Conservation (phyloP, 2,113 vertebrate species). For the Oreochromis tanganicae region DNA sequence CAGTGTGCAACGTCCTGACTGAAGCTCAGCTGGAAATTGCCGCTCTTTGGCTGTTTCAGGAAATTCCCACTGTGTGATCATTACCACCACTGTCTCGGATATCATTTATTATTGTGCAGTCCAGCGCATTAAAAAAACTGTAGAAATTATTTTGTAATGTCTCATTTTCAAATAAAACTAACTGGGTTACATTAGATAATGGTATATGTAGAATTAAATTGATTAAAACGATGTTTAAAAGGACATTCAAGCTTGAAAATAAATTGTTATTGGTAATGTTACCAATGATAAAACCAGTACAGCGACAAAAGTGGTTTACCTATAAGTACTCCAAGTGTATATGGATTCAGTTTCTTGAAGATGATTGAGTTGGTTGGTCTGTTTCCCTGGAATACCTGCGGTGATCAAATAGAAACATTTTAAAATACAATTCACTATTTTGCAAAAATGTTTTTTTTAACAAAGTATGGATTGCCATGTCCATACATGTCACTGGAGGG, state of each 20-base stretch:
- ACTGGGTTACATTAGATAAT: background rate
- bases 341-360: constrained; percentile 91
- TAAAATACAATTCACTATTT: background rate
- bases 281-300: background rate
- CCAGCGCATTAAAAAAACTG: background rate
- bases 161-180: background rate
- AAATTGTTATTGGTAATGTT: background rate
- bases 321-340: constrained; percentile 88
- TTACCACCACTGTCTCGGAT: background rate
- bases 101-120: background rate
- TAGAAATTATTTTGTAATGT: background rate
- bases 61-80: background rate
- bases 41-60: background rate
- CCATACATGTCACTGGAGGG: background rate
- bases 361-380: constrained; percentile 92
- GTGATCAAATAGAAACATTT: background rate
- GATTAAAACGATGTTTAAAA: background rate
- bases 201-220: background rate
- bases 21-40: background rate
- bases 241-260: background rate
- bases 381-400: constrained; percentile 96
- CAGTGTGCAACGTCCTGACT: background rate
- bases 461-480: background rate
- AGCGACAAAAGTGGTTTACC: constrained; percentile 65
- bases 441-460: background rate